These are phyloP conservation scores for Plagodis pulveraria DNA, from an alignment of 2,888 invertebrate genomes.

Conservation along the genomic window DNA sequence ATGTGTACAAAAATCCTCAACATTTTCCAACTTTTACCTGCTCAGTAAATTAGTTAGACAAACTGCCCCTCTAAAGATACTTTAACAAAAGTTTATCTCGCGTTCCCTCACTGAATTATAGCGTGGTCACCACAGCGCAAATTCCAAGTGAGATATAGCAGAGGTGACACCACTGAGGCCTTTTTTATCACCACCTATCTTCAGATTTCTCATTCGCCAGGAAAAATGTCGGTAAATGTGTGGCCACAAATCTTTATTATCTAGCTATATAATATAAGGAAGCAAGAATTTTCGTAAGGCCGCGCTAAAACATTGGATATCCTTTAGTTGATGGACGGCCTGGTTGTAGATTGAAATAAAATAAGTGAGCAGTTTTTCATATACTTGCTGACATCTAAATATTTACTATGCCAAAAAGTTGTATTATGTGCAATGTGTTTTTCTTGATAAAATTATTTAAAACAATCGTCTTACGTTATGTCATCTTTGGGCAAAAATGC, in stretches of 20 bases:
- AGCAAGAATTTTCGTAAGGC: constrained; percentile 5
- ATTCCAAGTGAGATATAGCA: constrained; percentile 43
- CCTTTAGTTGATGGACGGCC: constrained; percentile 11
- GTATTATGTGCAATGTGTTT: no score
- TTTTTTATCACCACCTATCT: constrained; percentile 45
- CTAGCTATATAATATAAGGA: constrained; percentile 26
- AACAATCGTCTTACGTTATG: no score
- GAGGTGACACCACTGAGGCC: constrained; percentile 34
- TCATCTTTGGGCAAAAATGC: no score
- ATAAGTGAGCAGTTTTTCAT: constrained; percentile 1
- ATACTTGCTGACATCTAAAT: neutral
- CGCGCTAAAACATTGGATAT: constrained; percentile 16
- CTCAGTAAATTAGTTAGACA: constrained; percentile 20
- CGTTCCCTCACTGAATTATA: constrained; percentile 19
- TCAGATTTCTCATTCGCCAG: constrained; percentile 41
- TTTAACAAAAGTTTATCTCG: constrained; percentile 19
- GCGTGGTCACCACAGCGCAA: constrained; percentile 29
- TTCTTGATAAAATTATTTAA: no score
- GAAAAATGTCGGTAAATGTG: constrained; percentile 29
- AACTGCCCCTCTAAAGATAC: constrained; percentile 16
- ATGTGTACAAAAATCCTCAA: constrained; percentile 2
- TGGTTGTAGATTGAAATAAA: constrained; percentile 13
- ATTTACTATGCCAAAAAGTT: no score
- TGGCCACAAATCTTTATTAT: constrained; percentile 31
- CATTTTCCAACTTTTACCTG: constrained; percentile 19